Base-by-base conservation (phyloP, 1,140 invertebrate genomes). In the Heliconius himera region DNA sequence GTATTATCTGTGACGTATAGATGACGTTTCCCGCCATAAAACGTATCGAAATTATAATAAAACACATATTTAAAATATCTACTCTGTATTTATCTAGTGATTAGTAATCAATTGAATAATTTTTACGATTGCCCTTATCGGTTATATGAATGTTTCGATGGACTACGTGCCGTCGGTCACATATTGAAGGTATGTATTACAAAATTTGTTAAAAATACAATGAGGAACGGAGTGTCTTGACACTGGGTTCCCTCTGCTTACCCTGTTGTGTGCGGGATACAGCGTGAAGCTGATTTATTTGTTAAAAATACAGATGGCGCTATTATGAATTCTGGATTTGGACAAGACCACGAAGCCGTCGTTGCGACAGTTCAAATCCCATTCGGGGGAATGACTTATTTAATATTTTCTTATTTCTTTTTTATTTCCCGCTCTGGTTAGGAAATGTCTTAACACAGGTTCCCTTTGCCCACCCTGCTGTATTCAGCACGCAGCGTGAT, bases 71-170 rank as follows among this genome's bases (percentile, higher is more conserved):
- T 5, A 29, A 66, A 22, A 29, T 22, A 66, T 4, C 3, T 66
- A 66, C 13, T 29, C 11, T 11, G 0, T 22, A 29, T 26, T 66
- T 66, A 66, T 66, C 60, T 66, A 66, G 60, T 74, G 29, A 78
- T 74, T 78, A 54, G n/a, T 78, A 38, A 78, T 78, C 77, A 73
- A 75, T 75, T 74, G 73, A 46, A 77, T 79, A 79, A 56, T 74
- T 79, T 79, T 79, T 79, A 75, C 73, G 78, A 79, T 75, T 75
- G 66, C 73, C 18, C 56, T 79, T 79, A 79, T 79, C 78, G 78
- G 78, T 79, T 79, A 72, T 79, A 49, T 70, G 70, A 76, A 60
- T 56, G 60, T 79, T 22, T 49, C 74, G 66, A 33, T 76, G 78
- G 78, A 56, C 73, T 79, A 79, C 78, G 78, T 79, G 78, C 36